A percentile compares a stretch with the other conserved stretches of the same genome.
phyloP scores from a whole-genome alignment of 2,113 vertebrate species.

The Cynoglossus semilaevis region DNA sequence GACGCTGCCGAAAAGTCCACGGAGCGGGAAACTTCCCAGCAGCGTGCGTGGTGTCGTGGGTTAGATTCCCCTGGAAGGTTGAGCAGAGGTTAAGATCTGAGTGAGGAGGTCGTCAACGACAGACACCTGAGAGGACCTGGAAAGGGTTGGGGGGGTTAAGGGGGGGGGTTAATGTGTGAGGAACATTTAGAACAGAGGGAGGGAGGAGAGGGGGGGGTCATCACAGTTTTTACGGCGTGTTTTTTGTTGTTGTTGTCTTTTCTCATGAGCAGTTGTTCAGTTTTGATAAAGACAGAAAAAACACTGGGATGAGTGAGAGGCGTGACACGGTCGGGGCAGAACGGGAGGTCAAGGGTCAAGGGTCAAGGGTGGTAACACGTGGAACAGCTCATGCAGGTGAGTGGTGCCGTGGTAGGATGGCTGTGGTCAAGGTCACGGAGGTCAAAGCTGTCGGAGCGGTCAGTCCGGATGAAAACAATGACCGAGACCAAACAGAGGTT shows the following conservation, averaged over 20 bases:
- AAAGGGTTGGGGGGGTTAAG: no score
- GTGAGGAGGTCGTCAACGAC: constrained; percentile 35
- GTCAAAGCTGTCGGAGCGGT: no score
- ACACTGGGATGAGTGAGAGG: constrained; percentile 33
- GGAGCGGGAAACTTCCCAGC: constrained; percentile 22
- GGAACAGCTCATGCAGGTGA: no score
- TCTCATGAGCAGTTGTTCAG: constrained; percentile 24
- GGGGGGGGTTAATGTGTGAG: constrained; percentile 3
- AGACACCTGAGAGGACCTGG: background rate
- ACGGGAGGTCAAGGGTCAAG: background rate
- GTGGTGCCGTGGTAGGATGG: no score
- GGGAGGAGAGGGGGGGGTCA: constrained; percentile 31
- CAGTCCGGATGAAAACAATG: no score
- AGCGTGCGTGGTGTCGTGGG: constrained; percentile 32
- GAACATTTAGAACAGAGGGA: constrained; percentile 40
- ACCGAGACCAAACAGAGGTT: no score
- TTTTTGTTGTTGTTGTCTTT: constrained; percentile 13
- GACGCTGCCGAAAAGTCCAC: constrained; percentile 15
- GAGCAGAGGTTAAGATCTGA: constrained; percentile 41
- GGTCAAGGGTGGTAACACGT: no score
- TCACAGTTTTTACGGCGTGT: constrained; percentile 36
- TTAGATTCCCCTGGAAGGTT: constrained; percentile 43
- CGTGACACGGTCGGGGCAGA: constrained; percentile 9
- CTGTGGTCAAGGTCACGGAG: no score
- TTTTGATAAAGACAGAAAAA: constrained; percentile 23